Conservation (phyloP, 2,113 vertebrate species). For the Menura novaehollandiae region DNA sequence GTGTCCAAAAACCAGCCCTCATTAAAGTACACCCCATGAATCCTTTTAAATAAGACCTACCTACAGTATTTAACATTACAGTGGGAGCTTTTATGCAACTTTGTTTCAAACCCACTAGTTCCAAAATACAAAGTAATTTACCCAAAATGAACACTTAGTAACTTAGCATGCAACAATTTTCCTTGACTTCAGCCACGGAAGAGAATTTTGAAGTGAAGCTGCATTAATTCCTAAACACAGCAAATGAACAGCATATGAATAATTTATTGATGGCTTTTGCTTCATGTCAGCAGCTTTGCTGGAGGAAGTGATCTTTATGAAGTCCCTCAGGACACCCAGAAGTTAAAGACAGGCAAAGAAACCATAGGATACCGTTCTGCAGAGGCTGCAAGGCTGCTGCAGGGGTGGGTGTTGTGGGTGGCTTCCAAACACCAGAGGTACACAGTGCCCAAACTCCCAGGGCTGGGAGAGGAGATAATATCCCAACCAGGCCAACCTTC, state of each 20-base stretch:
- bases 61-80: not conserved
- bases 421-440: not conserved
- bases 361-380: not conserved
- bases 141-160: not conserved
- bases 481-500: not conserved
- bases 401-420: not conserved
- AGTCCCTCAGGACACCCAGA: conserved; percentile 45
- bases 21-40: not conserved
- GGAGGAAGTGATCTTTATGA: conserved; percentile 63
- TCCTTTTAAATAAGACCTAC: not conserved
- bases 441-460: accelerated
- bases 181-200: not conserved
- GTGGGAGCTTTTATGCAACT: not conserved
- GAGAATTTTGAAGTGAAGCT: conserved; percentile 41
- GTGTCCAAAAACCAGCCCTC: not conserved
- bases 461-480: not conserved
- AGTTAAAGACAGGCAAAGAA: conserved; percentile 12
- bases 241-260: conserved; percentile 59
- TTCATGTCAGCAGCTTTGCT: conserved; percentile 64
- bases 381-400: not conserved
- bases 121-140: not conserved
- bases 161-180: not conserved
- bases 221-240: conserved; percentile 58
- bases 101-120: not conserved
- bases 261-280: conserved; percentile 57